Conservation (phyloP, 2,888 invertebrate species). For the Polydrusus cervinus region DNA sequence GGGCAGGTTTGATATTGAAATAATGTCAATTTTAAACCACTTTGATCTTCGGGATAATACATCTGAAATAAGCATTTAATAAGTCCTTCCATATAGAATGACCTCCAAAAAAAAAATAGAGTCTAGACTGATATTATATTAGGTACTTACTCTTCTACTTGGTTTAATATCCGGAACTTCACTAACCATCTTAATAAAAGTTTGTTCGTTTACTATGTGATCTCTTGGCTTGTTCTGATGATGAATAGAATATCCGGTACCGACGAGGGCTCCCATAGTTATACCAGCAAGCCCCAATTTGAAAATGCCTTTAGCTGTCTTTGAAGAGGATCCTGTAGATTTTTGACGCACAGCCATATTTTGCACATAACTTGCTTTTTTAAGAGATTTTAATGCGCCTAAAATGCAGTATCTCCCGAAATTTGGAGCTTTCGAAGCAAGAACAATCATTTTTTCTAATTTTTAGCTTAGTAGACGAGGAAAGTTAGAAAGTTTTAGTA, state of each 20-base stretch:
- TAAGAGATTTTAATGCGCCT: neutral
- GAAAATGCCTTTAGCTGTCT: constrained; percentile 58
- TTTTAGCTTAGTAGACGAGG: neutral
- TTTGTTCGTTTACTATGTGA: constrained; percentile 71
- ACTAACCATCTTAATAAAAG: constrained; percentile 64
- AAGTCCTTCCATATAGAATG: too few relatives aligned
- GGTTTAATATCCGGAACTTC: constrained; percentile 70
- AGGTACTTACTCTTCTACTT: constrained; percentile 70
- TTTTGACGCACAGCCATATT: constrained; percentile 27
- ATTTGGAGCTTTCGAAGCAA: constrained; percentile 37
- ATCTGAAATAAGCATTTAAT: constrained; percentile 73
- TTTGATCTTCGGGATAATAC: constrained; percentile 77
- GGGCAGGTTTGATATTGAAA: constrained; percentile 99
- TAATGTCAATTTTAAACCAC: constrained; percentile 85
- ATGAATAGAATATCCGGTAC: constrained; percentile 72
- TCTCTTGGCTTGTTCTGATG: constrained; percentile 69
- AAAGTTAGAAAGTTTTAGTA: neutral
- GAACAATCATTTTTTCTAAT: constrained; percentile 22
- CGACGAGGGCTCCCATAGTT: constrained; percentile 70
- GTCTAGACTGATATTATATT: too few relatives aligned
- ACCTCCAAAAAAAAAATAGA: too few relatives aligned
- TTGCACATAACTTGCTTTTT: neutral
- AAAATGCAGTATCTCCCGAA: constrained; percentile 13
- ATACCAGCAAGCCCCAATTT: constrained; percentile 68
- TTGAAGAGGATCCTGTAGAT: constrained; percentile 34